Conservation (phyloP, 2,888 invertebrate genomes). For the Himalopsyche kuldschensis region DNA sequence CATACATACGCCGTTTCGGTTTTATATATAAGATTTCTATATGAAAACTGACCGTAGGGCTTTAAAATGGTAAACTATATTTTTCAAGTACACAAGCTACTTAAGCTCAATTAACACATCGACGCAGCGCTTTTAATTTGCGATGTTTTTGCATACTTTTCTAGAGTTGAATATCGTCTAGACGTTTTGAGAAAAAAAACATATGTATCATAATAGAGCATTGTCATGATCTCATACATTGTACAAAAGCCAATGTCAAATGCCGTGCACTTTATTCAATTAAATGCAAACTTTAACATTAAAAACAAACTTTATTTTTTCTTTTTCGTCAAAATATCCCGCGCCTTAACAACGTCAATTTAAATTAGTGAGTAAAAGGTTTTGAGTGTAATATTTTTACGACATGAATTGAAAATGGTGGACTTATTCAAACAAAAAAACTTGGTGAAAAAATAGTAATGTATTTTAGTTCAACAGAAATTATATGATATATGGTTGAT, state of each 20-base stretch:
- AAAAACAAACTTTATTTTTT: not conserved
- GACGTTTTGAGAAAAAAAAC: conserved; percentile 12
- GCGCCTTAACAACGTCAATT: not conserved
- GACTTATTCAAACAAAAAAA: no score
- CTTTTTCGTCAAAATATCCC: not conserved
- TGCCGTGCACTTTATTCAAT: not conserved
- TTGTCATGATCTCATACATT: not conserved
- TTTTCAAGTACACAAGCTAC: not conserved
- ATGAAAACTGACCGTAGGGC: no score
- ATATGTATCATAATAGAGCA: not conserved
- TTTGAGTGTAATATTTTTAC: not conserved
- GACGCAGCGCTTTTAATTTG: not conserved
- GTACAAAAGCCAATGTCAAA: not conserved
- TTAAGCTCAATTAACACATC: not conserved
- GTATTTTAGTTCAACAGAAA: no score
- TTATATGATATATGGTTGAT: no score
- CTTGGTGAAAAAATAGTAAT: no score
- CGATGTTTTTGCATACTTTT: conserved; percentile 8
- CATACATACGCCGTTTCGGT: no score
- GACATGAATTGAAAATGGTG: no score
- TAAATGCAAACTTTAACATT: not conserved
- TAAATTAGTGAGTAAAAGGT: not conserved
- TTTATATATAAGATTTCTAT: no score
- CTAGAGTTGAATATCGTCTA: conserved; percentile 7
- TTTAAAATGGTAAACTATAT: no score